phyloP scores from a whole-genome alignment of 2,113 vertebrate species.

The Melierax canorus region DNA sequence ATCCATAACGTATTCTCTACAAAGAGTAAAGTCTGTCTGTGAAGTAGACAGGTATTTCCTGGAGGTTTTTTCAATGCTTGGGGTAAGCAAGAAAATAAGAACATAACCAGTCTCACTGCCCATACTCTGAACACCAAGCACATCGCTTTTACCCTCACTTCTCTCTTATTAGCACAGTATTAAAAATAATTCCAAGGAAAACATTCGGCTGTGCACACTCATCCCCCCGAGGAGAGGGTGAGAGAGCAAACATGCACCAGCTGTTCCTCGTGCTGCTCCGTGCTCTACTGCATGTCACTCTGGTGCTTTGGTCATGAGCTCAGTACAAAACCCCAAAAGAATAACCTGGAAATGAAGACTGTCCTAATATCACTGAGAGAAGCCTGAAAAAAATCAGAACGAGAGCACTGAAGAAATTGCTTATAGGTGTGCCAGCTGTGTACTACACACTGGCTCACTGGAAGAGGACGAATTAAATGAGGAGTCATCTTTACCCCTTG shows the following conservation, averaged over 20 bases:
- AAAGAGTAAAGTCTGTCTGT: background rate
- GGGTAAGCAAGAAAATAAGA: background rate
- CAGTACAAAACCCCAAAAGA: background rate
- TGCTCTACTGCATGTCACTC: background rate
- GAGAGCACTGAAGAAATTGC: background rate
- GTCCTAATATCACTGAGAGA: background rate
- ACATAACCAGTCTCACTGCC: background rate
- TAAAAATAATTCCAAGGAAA: conserved; percentile 38
- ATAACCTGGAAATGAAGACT: background rate
- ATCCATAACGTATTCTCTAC: background rate
- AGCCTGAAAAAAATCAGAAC: background rate
- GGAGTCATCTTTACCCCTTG: background rate
- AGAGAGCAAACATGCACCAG: conserved; percentile 19
- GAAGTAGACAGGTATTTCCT: background rate
- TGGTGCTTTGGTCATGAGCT: background rate
- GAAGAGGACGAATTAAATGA: background rate
- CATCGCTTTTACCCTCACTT: background rate
- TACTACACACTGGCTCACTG: background rate
- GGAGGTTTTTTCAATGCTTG: background rate
- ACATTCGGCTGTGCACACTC: background rate
- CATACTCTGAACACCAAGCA: background rate
- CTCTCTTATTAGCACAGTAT: conserved; percentile 1
- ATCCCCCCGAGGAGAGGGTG: background rate
- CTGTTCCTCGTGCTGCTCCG: background rate
- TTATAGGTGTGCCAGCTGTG: background rate